Base-by-base conservation (phyloP, 2,113 vertebrate species). In the Theristicus caerulescens region DNA sequence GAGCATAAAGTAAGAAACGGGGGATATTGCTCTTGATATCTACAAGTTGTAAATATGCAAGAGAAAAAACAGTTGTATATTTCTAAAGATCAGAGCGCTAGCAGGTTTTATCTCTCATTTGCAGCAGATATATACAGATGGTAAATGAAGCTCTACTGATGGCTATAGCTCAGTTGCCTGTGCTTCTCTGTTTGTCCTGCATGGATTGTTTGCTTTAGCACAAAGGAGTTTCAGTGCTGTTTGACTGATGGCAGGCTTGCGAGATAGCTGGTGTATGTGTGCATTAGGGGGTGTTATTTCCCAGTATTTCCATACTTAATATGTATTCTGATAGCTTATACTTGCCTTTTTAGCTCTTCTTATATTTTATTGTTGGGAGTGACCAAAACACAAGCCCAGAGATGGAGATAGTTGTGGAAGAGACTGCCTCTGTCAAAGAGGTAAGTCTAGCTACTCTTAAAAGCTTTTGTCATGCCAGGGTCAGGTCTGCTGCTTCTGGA, bases 351-450 rank as follows among this genome's bases (percentile, higher is more conserved):
- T 62, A 99, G 99, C 98, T 99, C 64, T 99, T 99, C 94, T 95
- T 99, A 49, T 98, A 98, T 97, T 99, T 98, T 71, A 79, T 97
- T 84, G 90, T 99, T 97, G 99, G 98, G 12, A 94, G 95, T 81
- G 97, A 98, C 20, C 93, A 98, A 61, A 97, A 97, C 62, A 82
- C 97, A 83, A 98, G 98, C 49, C 59, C 96, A 34, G 99, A 99
- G 96, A 98, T 98, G 98, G 99, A 99, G 86, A 98, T 99, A 29
- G 98, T 99, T 32, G 98, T 99, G 81, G 99, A 99, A 91, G 98
- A 98, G 84, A 98, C 96, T 1, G 72, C 96, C 11, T 98, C 99
- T 22, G 99, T 99, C 32, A 98, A 96, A 98, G 98, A 99, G 94
- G 99, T 99, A 46, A 97, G 96, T 91, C 22, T 14, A 9, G 29